Base-by-base conservation (phyloP, 1,140 invertebrate genomes). In the Trichomalopsis sarcophagae region DNA sequence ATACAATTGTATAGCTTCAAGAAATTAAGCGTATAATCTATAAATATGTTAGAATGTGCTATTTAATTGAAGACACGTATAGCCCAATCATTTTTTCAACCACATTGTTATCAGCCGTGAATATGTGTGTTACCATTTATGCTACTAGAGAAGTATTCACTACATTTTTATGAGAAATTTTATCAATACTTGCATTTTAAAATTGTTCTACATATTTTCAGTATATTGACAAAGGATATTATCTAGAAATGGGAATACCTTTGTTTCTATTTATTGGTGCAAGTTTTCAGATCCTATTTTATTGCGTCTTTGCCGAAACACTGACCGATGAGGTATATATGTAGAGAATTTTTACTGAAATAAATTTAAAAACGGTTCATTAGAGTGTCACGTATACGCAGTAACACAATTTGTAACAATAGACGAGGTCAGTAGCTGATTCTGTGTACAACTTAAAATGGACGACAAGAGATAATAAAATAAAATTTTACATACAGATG, bases 1-100 rank as follows among this genome's bases (percentile, higher is more conserved):
- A 44, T 44, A 10, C 0, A 10, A 9, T 9, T 44, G 7, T 44
- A 36, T 36, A 36, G 0, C 40, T 44, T 44, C 7, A 44, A 44
- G 40, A 44, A 44, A 44, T 44, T 9, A 44, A 27, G 27, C 11
- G 44, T 36, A 23, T 36, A 74, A 33, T 36, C 27, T 27, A 27
- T 74, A 76, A 36, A 47, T 50, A n/a, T 62, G 1, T 76, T 76
- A 47, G 75, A 27, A 76, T 76, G 47, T 76, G 75, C 23, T 13
- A 44, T 11, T 14, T 76, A 2, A 27, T 40, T 50, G 40, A 76
- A 50, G 21, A 50, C 7, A 50, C 50, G 55, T 76, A 23, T 30
- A 50, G 75, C 17, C 75, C 75, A 4, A 27, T 76, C 11, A 76
- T 76, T 76, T 50, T 76, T 13, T 11, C 21, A 4, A 47, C 75